These are phyloP conservation scores for Aromia moschata DNA, from an alignment of 2,888 invertebrate species.

Conservation along the genomic window DNA sequence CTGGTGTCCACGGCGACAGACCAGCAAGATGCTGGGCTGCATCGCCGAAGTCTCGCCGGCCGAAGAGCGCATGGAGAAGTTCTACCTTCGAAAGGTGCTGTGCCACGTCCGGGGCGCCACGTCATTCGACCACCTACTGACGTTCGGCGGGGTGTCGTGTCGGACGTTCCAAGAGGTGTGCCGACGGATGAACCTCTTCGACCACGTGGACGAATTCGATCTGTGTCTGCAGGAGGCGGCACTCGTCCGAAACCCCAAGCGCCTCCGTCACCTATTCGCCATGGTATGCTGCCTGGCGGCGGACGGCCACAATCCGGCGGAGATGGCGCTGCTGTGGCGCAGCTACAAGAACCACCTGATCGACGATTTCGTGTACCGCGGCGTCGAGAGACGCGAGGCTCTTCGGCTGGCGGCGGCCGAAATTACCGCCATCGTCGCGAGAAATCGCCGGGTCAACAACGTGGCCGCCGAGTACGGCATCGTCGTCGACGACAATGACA, in stretches of 20 bases:
- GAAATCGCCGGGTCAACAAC: not conserved
- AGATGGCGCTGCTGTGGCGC: not conserved
- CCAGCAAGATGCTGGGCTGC: conserved; percentile 18
- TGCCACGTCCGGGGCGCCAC: conserved; percentile 40
- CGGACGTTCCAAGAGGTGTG: not conserved
- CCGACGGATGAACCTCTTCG: not conserved
- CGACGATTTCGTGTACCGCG: not conserved
- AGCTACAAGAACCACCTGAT: not conserved
- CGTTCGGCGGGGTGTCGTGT: conserved; percentile 39
- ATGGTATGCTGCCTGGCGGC: not conserved
- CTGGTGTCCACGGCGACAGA: conserved; percentile 11
- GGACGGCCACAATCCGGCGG: not conserved
- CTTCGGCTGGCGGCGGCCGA: not conserved
- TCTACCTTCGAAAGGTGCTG: conserved; percentile 43
- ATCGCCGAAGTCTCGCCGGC: conserved; percentile 11
- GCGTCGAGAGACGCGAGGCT: not conserved
- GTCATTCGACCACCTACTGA: conserved; percentile 45
- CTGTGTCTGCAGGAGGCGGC: not conserved
- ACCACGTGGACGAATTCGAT: not conserved
- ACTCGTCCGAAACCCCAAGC: not conserved
- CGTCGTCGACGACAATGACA: conserved; percentile 1
- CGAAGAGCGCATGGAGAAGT: conserved; percentile 27
- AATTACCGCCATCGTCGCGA: not conserved
- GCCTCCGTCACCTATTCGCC: not conserved
- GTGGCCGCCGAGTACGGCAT: not conserved